Percentiles rank a stretch among this genome's conserved stretches.
phyloP scores from a whole-genome alignment of 2,888 invertebrate genomes.

The Diloba caeruleocephala region DNA sequence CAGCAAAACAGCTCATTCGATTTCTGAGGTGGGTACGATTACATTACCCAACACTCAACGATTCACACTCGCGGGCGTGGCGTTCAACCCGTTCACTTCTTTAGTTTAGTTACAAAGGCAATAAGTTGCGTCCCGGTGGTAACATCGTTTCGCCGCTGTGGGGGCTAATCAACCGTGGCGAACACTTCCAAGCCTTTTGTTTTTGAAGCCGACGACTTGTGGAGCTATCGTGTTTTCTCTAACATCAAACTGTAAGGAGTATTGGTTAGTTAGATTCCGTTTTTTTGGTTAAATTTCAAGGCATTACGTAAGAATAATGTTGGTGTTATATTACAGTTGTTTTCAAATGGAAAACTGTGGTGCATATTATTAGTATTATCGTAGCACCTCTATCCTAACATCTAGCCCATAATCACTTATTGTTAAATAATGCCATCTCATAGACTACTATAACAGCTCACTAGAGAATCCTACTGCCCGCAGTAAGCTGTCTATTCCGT shows the following conservation, averaged over 20 bases:
- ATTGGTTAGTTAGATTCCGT: slow-evolving; percentile 16
- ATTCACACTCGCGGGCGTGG: slow-evolving; percentile 38
- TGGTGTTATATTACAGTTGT: too few species aligned
- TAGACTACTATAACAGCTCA: too few species aligned
- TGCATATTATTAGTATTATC: too few species aligned
- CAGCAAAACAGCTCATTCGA: slow-evolving; percentile 22
- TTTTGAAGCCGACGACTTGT: slow-evolving; percentile 57
- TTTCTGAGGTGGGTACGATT: slow-evolving; percentile 4
- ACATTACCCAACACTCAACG: slow-evolving; percentile 34
- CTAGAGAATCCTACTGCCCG: too few species aligned
- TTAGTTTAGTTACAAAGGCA: slow-evolving; percentile 47
- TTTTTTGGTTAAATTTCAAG: slow-evolving; percentile 3
- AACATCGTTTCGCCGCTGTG: slow-evolving; percentile 60
- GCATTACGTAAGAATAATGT: too few species aligned
- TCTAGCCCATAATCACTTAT: too few species aligned
- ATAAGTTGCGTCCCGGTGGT: slow-evolving; percentile 52
- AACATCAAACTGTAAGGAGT: slow-evolving; percentile 40
- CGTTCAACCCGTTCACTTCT: slow-evolving; percentile 36
- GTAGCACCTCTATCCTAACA: too few species aligned
- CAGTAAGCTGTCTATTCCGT: too few species aligned
- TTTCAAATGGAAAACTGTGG: too few species aligned
- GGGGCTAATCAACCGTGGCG: slow-evolving; percentile 67
- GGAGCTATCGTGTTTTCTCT: slow-evolving; percentile 30
- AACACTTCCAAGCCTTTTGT: slow-evolving; percentile 64
- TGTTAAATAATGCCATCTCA: too few species aligned